Evolutionary conservation across 23 tunicate genomes (phyloP).

Genomic region (Trididemnum clinides): DNA sequence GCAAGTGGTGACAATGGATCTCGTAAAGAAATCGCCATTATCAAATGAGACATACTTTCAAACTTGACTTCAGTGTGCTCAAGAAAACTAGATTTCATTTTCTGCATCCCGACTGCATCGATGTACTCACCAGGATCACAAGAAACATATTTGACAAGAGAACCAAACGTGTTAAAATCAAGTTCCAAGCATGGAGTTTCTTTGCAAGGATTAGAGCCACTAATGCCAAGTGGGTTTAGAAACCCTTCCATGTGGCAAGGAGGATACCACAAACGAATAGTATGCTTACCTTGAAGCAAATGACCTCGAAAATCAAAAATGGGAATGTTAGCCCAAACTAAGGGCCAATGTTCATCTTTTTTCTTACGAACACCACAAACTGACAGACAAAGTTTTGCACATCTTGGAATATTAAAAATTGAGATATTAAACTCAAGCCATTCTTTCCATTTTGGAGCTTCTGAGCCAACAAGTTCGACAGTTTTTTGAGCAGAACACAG

Average conservation of each 20-base stretch:
- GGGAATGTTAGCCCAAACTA: conserved; percentile 80
- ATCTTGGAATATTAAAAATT: conserved; percentile 49
- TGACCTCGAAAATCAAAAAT: conserved; percentile 56
- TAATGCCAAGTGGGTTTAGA: conserved; percentile 69
- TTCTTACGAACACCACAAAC: conserved; percentile 68
- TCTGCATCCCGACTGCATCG: neutral
- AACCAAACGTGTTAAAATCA: conserved; percentile 58
- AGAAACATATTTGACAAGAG: conserved; percentile 30
- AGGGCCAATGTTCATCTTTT: conserved; percentile 75
- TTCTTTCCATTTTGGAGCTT: conserved; percentile 81
- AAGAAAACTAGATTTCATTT: neutral
- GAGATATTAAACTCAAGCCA: conserved; percentile 61
- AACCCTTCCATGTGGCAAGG: conserved; percentile 71
- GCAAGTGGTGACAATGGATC: conserved; percentile 59
- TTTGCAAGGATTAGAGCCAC: conserved; percentile 70
- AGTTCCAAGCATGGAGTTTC: conserved; percentile 75
- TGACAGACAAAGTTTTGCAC: conserved; percentile 63
- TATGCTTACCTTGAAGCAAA: conserved; percentile 61
- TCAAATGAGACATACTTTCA: conserved; percentile 24
- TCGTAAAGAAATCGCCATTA: neutral
- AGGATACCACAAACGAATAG: conserved; percentile 68
- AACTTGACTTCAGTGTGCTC: neutral
- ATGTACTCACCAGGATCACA: conserved; percentile 49
- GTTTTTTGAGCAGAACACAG: conserved; percentile 57
- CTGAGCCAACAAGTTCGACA: conserved; percentile 50